Evolutionary conservation across 2,113 vertebrate species (phyloP).

Genomic region (Lepidothrix coronata): DNA sequence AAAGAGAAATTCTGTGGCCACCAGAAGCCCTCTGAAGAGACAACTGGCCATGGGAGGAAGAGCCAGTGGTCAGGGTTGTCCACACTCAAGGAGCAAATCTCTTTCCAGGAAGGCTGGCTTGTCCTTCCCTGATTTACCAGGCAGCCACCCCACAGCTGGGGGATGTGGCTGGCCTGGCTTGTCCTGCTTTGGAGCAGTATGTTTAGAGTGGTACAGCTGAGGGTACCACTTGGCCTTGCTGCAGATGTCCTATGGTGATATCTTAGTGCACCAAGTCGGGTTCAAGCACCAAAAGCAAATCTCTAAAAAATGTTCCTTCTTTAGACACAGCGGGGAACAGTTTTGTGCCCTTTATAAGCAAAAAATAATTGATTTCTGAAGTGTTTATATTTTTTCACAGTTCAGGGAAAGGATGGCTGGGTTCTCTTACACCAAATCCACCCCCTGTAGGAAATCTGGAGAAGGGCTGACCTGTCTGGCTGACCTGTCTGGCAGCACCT

Average conservation of each 20-base stretch:
- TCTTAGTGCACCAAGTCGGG: background rate
- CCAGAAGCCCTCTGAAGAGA: background rate
- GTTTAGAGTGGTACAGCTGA: background rate
- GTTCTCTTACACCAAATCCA: background rate
- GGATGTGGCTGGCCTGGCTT: background rate
- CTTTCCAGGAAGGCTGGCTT: background rate
- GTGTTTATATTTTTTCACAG: background rate
- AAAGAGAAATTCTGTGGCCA: background rate
- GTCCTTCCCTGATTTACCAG: background rate
- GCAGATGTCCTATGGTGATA: background rate
- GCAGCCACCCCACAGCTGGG: background rate
- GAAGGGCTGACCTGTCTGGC: background rate
- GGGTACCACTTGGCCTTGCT: background rate
- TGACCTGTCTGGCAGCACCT: background rate
- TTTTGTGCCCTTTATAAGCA: background rate
- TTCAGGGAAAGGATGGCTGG: background rate
- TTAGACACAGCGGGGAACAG: fast-evolving
- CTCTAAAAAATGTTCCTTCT: background rate
- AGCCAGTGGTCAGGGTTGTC: background rate
- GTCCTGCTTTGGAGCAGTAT: background rate
- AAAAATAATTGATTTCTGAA: background rate
- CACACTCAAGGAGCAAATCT: fast-evolving
- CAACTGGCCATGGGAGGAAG: fast-evolving
- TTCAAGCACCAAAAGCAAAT: background rate
- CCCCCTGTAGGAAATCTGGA: fast-evolving